phyloP scores from a whole-genome alignment of 2,797 vertebrate species.

The Cetoscarus ocellatus region DNA sequence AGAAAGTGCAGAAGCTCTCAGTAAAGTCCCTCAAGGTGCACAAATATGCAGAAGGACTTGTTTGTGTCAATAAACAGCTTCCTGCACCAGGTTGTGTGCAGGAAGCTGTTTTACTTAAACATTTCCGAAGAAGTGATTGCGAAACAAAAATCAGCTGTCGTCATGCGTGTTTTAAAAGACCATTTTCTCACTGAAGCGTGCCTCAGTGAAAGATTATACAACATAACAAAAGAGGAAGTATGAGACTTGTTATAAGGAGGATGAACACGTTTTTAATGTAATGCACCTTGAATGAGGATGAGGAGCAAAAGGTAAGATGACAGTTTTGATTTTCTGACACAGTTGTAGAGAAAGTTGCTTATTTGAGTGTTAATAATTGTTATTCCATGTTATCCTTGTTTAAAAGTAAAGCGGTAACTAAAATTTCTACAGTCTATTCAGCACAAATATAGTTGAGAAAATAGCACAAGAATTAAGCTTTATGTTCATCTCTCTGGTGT shows the following conservation, averaged over 20 bases:
- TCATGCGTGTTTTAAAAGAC: not conserved
- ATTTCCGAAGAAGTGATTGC: slow-evolving; percentile 43
- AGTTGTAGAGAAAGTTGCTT: not conserved
- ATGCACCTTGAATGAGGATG: slow-evolving; percentile 4
- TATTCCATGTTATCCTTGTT: not conserved
- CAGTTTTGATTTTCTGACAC: slow-evolving; percentile 5
- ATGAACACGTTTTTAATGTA: not conserved
- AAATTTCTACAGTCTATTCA: not conserved
- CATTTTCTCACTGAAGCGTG: slow-evolving; percentile 2
- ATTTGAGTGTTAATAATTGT: not conserved
- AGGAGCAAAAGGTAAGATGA: slow-evolving; percentile 41
- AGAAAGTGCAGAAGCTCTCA: no score
- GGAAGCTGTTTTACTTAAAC: slow-evolving; percentile 50
- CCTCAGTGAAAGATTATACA: not conserved
- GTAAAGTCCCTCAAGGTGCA: slow-evolving; percentile 5
- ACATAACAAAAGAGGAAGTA: not conserved
- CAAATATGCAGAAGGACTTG: slow-evolving; percentile 41
- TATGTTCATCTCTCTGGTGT: slow-evolving; percentile 21
- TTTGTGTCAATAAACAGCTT: slow-evolving; percentile 33
- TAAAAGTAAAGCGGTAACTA: not conserved
- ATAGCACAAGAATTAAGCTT: slow-evolving; percentile 6
- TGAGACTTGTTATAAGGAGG: not conserved
- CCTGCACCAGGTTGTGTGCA: slow-evolving; percentile 25
- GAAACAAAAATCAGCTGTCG: slow-evolving; percentile 43
- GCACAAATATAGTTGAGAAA: slow-evolving; percentile 3